Percentiles rank a stretch among this genome's conserved stretches.
Evolutionary conservation across 2,797 vertebrate species (phyloP).

Genomic region (Onychomys arenicola): DNA sequence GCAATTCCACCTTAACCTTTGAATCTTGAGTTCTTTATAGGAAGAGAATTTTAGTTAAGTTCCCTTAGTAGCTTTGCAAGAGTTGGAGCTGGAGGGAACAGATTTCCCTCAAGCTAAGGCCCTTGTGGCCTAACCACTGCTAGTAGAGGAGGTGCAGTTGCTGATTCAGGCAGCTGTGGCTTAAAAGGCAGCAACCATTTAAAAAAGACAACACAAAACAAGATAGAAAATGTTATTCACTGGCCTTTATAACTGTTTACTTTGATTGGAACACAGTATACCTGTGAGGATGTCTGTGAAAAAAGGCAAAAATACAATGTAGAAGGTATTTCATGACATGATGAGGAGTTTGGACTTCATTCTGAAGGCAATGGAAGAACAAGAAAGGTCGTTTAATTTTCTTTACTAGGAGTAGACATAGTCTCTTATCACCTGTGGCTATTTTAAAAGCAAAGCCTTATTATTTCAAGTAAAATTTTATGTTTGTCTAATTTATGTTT

Average conservation of each 20-base stretch:
- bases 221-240: background rate
- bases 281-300: constrained; percentile 6
- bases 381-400: background rate
- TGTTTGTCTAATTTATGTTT: background rate
- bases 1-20: too few species aligned
- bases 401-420: background rate
- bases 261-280: background rate
- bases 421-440: background rate
- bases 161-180: too few species aligned
- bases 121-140: too few species aligned
- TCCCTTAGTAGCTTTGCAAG: too few species aligned
- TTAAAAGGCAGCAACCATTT: too few species aligned
- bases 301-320: background rate
- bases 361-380: background rate
- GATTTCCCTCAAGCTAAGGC: too few species aligned
- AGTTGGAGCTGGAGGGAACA: too few species aligned
- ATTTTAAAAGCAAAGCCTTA: background rate
- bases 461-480: background rate
- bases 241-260: background rate
- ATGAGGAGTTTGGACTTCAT: background rate
- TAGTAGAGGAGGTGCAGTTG: too few species aligned
- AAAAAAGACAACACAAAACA: background rate
- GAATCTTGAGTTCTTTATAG: too few species aligned
- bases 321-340: background rate
- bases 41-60: too few species aligned